A percentile compares a stretch with the other conserved stretches of the same genome.
phyloP scores from a whole-genome alignment of 2,888 invertebrate species.

The Drosophila parthenogenetica region DNA sequence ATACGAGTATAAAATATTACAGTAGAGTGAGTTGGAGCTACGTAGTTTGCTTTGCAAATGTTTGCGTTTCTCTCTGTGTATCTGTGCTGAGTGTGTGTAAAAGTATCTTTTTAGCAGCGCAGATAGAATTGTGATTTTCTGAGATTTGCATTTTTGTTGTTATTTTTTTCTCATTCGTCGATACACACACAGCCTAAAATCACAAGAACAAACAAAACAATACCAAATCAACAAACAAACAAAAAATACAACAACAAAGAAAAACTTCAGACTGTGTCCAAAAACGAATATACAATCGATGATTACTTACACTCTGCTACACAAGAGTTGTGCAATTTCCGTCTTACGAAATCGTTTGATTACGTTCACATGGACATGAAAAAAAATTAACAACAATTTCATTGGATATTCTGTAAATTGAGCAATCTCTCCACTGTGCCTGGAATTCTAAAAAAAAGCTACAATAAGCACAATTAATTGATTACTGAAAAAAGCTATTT shows the following conservation, averaged over 20 bases:
- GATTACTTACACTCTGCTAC: slow-evolving; percentile 10
- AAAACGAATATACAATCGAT: slow-evolving; percentile 13
- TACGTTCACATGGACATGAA: not conserved
- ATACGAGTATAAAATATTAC: too few species aligned
- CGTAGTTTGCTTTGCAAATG: slow-evolving; percentile 43
- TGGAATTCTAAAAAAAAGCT: not conserved
- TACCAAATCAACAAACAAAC: slow-evolving; percentile 63
- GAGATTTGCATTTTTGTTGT: slow-evolving; percentile 62
- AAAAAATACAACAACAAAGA: slow-evolving; percentile 37
- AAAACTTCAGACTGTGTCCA: slow-evolving; percentile 11
- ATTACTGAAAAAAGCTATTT: slow-evolving; percentile 5
- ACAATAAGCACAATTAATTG: slow-evolving; percentile 5
- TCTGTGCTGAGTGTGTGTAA: slow-evolving; percentile 33
- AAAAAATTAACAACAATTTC: slow-evolving; percentile 2
- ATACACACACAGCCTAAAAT: slow-evolving; percentile 13
- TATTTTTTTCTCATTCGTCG: slow-evolving; percentile 11
- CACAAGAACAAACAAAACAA: slow-evolving; percentile 34
- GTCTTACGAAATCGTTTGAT: not conserved
- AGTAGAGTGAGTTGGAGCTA: not conserved
- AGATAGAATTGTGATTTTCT: slow-evolving; percentile 61
- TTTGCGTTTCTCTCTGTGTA: slow-evolving; percentile 20
- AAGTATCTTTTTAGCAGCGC: slow-evolving; percentile 69
- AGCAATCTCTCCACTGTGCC: not conserved
- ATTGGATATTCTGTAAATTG: not conserved
- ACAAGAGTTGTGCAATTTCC: not conserved